Conservation (phyloP, 1,140 invertebrate species). For the Phymorhynchus buccinoides region DNA sequence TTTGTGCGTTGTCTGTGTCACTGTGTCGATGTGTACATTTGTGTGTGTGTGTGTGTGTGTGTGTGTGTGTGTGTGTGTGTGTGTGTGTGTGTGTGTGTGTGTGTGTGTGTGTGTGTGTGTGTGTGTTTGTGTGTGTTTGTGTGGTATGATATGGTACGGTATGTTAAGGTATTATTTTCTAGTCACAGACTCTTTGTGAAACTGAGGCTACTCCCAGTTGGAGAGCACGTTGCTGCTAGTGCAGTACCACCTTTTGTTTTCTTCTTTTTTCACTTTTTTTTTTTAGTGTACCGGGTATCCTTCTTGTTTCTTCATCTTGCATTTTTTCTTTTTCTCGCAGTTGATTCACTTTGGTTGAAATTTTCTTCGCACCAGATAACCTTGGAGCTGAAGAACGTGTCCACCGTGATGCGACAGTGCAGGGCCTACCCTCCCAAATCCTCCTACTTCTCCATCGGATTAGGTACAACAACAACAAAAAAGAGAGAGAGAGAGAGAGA, state of each 20-base stretch:
- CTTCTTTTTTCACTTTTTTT: not conserved
- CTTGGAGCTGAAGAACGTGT: constrained; percentile 72
- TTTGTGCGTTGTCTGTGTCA: too few species aligned
- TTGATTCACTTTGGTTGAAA: not conserved
- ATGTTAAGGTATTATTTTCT: not conserved
- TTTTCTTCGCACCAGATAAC: constrained; percentile 55
- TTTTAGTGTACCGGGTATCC: not conserved
- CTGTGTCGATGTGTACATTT: not conserved
- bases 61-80: constrained; percentile 1
- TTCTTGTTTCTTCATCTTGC: not conserved
- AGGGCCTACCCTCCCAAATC: constrained; percentile 69
- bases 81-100: constrained; percentile 23
- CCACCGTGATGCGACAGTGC: constrained; percentile 68
- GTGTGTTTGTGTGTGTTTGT: not conserved
- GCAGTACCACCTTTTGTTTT: not conserved
- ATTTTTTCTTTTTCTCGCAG: not conserved
- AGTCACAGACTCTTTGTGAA: not conserved
- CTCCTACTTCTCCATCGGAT: constrained; percentile 69
- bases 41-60: not conserved
- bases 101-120: not conserved
- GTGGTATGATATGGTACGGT: too few species aligned
- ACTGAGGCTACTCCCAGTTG: too few species aligned
- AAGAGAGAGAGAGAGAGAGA: not conserved
- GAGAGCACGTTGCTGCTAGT: not conserved
- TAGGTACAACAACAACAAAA: constrained; percentile 56